A percentile compares a stretch with the other conserved stretches of the same genome.
Conservation (phyloP, 1,140 invertebrate species). For the Mizuhopecten yessoensis region DNA sequence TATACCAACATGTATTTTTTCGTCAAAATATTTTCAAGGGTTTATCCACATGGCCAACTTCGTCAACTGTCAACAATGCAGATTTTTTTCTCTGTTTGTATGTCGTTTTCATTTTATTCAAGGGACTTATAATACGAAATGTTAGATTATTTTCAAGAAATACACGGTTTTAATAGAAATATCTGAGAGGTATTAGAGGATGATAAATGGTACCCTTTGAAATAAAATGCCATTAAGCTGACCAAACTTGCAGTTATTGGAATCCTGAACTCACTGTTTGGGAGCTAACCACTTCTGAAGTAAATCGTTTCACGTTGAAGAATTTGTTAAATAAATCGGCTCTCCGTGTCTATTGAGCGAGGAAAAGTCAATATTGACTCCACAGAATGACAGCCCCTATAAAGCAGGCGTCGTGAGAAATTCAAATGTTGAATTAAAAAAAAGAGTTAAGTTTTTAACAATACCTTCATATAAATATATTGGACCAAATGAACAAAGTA, state of each 20-base stretch:
- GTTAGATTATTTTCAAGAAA: too few species aligned
- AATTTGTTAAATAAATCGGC: not conserved
- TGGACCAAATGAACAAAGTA: not conserved
- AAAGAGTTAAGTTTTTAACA: constrained; percentile 2
- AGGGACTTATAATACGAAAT: too few species aligned
- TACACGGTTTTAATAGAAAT: too few species aligned
- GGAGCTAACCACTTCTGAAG: not conserved
- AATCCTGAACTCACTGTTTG: not conserved
- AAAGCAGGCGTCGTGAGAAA: not conserved
- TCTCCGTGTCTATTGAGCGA: not conserved
- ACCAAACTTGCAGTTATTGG: not conserved
- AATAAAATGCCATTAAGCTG: not conserved
- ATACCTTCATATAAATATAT: not conserved
- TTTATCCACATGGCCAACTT: too few species aligned
- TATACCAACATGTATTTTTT: too few species aligned
- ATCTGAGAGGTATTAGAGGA: too few species aligned
- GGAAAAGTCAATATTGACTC: constrained; percentile 1
- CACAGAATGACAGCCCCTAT: not conserved
- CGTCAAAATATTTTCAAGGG: too few species aligned
- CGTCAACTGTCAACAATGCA: too few species aligned
- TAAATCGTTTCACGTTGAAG: constrained; percentile 11
- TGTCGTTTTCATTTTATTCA: too few species aligned
- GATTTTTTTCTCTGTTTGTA: too few species aligned
- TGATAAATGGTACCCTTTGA: too few species aligned
- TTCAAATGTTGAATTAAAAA: constrained; percentile 40